A percentile compares a stretch with the other conserved stretches of the same genome.
These are phyloP conservation scores for Acanthococcus lagerstroemiae DNA, from an alignment of 2,888 invertebrate species.

Conservation along the genomic window DNA sequence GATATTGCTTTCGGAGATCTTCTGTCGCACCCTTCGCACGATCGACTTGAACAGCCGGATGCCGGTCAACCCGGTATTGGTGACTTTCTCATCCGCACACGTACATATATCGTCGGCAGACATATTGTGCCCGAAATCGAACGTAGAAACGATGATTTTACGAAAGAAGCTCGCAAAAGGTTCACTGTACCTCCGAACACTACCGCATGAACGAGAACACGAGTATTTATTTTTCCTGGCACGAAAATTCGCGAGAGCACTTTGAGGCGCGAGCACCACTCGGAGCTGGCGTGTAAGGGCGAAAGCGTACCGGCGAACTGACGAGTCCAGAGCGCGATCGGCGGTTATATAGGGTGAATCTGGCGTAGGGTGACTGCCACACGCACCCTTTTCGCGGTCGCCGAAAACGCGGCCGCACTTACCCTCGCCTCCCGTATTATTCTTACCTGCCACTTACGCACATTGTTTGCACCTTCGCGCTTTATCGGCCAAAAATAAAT, in stretches of 20 bases:
- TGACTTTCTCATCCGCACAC: slow-evolving; percentile 8
- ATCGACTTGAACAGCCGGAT: slow-evolving; percentile 3
- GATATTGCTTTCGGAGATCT: slow-evolving; percentile 12
- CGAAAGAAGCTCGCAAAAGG: too few species aligned
- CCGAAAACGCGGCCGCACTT: too few species aligned
- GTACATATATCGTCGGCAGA: not conserved
- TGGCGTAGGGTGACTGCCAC: too few species aligned
- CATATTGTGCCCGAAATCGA: not conserved
- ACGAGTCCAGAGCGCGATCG: not conserved
- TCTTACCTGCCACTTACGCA: too few species aligned
- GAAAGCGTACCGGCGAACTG: slow-evolving; percentile 6
- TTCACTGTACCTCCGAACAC: too few species aligned
- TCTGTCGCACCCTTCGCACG: slow-evolving; percentile 5
- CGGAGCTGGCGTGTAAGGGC: not conserved
- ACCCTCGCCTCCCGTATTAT: too few species aligned
- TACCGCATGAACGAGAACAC: too few species aligned
- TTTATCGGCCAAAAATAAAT: too few species aligned
- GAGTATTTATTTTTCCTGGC: too few species aligned
- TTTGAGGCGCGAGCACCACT: not conserved
- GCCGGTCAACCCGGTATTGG: not conserved
- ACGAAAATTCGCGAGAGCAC: too few species aligned
- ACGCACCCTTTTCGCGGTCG: too few species aligned
- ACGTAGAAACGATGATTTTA: not conserved
- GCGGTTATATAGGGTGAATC: slow-evolving; percentile 12
- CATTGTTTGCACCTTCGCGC: too few species aligned